A percentile compares a stretch with the other conserved stretches of the same genome.
These are phyloP conservation scores for Bradynema listronoti DNA, from an alignment of 1,140 invertebrate species.

Conservation along the genomic window DNA sequence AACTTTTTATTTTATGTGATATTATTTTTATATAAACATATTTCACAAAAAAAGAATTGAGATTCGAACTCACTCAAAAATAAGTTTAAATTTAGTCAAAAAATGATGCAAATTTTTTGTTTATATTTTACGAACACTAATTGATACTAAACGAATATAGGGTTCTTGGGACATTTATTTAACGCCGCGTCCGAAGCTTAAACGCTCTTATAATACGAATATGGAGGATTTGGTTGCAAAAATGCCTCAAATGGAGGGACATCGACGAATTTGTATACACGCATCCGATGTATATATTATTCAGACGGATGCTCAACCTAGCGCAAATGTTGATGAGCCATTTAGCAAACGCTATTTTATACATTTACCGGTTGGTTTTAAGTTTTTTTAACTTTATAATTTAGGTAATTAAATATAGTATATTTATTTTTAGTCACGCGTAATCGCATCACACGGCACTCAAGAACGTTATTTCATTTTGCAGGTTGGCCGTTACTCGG, in stretches of 20 bases:
- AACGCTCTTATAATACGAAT: constrained; percentile 15
- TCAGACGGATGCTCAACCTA: constrained; percentile 14
- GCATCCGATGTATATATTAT: constrained; percentile 17
- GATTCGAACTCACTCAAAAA: too few relatives aligned
- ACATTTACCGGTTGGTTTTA: constrained; percentile 16
- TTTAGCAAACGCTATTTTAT: constrained; percentile 20
- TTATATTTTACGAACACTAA: too few relatives aligned
- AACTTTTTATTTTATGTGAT: too few relatives aligned
- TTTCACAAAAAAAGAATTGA: too few relatives aligned
- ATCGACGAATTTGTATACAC: constrained; percentile 23
- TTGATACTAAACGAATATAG: too few relatives aligned
- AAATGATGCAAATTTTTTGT: not conserved
- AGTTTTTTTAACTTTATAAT: constrained; percentile 2
- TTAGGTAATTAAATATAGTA: too few relatives aligned
- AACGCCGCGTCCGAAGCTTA: constrained; percentile 15
- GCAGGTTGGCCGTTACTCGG: constrained; percentile 31
- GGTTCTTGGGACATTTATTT: constrained; percentile 26
- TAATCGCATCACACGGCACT: constrained; percentile 33
- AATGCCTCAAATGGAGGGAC: constrained; percentile 10
- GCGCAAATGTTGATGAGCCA: constrained; percentile 23
- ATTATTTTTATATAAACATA: too few relatives aligned
- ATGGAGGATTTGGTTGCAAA: constrained; percentile 21
- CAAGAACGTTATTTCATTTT: constrained; percentile 38
- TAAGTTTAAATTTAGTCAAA: too few relatives aligned
- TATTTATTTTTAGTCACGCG: constrained; percentile 31